These are phyloP conservation scores for Piezodorus guildinii DNA, from an alignment of 1,140 invertebrate species.

Conservation along the genomic window DNA sequence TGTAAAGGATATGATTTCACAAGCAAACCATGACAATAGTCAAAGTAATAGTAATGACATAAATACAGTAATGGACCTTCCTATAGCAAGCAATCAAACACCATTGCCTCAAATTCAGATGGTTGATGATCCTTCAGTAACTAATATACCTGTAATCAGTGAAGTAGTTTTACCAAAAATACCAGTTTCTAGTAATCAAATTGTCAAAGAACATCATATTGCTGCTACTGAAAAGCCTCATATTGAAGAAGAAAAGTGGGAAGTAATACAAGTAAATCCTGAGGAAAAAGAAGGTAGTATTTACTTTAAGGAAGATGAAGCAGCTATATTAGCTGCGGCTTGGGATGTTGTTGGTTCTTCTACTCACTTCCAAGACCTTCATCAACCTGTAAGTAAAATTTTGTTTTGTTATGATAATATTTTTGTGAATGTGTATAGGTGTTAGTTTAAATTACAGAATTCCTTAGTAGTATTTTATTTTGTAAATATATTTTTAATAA, in stretches of 20 bases:
- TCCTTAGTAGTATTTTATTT: too few relatives aligned
- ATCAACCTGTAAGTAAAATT: constrained; percentile 21
- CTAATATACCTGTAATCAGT: constrained; percentile 4
- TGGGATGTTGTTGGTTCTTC: constrained; percentile 38
- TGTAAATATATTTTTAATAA: too few relatives aligned
- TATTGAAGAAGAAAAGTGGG: constrained; percentile 21
- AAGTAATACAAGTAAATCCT: constrained; percentile 25
- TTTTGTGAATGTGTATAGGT: too few relatives aligned
- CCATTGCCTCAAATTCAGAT: background rate
- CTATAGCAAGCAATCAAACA: background rate
- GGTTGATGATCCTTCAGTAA: background rate
- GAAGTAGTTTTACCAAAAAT: background rate
- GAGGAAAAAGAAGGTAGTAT: constrained; percentile 18
- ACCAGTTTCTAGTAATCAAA: background rate
- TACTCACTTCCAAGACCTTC: constrained; percentile 31
- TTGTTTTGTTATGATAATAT: background rate
- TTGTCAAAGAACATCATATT: background rate
- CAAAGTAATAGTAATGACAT: background rate
- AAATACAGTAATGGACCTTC: background rate
- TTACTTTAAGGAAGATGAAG: constrained; percentile 24
- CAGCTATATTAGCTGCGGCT: constrained; percentile 29
- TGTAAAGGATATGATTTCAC: too few relatives aligned
- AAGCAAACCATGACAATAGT: background rate
- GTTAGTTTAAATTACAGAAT: too few relatives aligned
- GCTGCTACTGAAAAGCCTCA: background rate